Conservation (phyloP, 2,113 vertebrate genomes). For the Otolemur garnettii region DNA sequence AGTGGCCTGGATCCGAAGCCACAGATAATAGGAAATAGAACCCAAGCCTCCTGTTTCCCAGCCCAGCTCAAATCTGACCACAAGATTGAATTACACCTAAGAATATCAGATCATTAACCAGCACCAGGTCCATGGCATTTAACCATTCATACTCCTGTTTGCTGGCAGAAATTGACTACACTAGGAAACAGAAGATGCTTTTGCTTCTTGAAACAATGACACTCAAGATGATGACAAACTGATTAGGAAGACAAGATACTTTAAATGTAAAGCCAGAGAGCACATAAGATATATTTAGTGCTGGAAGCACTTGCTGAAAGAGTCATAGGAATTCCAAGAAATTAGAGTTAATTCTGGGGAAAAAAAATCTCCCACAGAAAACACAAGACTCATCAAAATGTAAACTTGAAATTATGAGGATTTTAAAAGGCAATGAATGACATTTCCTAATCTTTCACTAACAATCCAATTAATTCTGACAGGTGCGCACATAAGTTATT, state of each 20-base stretch:
- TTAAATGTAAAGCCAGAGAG: not conserved
- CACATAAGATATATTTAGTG: not conserved
- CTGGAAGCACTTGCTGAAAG: not conserved
- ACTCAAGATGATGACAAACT: not conserved
- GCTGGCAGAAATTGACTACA: not conserved
- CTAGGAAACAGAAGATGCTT: not conserved
- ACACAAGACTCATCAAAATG: not conserved
- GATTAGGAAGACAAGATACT: not conserved
- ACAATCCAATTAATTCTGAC: constrained; percentile 47
- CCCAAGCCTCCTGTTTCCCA: not conserved
- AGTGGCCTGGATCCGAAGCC: not conserved
- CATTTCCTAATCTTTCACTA: constrained; percentile 13
- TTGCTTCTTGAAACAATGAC: not conserved
- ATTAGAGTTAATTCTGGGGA: not conserved
- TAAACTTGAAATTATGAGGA: constrained; percentile 32
- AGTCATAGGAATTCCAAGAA: not conserved
- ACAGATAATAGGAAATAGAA: not conserved
- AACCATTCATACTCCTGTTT: not conserved
- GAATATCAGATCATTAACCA: not conserved
- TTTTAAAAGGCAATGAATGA: constrained; percentile 43
- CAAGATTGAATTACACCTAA: not conserved
- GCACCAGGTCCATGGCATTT: too few relatives aligned
- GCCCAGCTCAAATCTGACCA: not conserved
- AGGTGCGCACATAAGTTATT: constrained; percentile 13
- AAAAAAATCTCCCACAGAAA: not conserved